A percentile compares a stretch with the other conserved stretches of the same genome.
Conservation (phyloP, 2,113 vertebrate species). For the Chaetodon auriga region DNA sequence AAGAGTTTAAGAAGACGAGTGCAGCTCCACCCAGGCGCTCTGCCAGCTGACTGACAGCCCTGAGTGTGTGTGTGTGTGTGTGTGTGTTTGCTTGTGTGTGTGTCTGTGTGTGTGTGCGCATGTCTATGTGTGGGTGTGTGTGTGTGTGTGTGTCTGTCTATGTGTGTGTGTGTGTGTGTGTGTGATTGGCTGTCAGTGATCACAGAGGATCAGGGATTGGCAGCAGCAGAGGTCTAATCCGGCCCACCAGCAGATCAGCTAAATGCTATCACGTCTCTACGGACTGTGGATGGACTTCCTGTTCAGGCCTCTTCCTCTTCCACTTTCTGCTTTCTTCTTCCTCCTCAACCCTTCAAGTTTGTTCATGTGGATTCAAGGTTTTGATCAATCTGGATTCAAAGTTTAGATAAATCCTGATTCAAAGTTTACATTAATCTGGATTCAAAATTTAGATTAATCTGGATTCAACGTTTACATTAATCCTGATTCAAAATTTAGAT, state of each 20-base stretch:
- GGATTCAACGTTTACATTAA: too few relatives aligned
- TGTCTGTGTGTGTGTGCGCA: background rate
- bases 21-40: slow-evolving; percentile 30
- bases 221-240: slow-evolving; percentile 38
- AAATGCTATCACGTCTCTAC: slow-evolving; percentile 44
- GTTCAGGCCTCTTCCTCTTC: background rate
- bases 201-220: slow-evolving; percentile 7
- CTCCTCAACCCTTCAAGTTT: too few relatives aligned
- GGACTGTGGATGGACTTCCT: slow-evolving; percentile 2
- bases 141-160: background rate
- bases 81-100: slow-evolving; percentile 9
- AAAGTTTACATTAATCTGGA: too few relatives aligned
- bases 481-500: too few relatives aligned
- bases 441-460: too few relatives aligned
- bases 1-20: slow-evolving; percentile 12
- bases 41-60: slow-evolving; percentile 9
- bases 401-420: too few relatives aligned
- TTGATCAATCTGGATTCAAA: too few relatives aligned
- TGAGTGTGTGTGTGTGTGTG: background rate
- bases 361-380: background rate
- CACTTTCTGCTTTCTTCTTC: background rate
- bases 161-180: slow-evolving; percentile 8
- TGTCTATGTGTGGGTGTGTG: background rate
- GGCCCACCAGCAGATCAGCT: slow-evolving; percentile 46
- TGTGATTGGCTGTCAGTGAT: slow-evolving; percentile 39